Percentiles rank a stretch among this genome's conserved stretches.
Conservation (phyloP, 2,113 vertebrate genomes). For the Gnathonemus longibarbis region DNA sequence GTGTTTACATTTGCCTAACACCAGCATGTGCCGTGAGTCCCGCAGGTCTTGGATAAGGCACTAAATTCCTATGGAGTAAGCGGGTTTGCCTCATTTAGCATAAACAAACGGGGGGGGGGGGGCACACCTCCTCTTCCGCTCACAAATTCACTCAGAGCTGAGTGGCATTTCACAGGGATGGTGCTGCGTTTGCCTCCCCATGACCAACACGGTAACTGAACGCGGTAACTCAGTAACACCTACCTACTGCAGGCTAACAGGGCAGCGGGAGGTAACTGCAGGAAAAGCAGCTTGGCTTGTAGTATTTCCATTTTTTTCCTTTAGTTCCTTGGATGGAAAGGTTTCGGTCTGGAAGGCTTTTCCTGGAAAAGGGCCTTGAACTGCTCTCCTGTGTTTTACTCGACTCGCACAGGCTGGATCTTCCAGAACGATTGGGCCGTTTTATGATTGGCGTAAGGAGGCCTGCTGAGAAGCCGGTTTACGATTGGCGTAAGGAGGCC, state of each 20-base stretch:
- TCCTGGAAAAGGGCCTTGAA: not conserved
- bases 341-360: not conserved
- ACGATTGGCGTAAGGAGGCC: too few species aligned
- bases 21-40: conserved; percentile 6
- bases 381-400: not conserved
- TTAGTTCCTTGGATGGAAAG: not conserved
- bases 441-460: not conserved
- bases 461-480: too few species aligned
- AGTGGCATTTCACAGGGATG: not conserved
- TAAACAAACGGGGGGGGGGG: not conserved
- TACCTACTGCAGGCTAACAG: not conserved
- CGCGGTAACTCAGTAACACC: not conserved
- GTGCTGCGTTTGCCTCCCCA: not conserved
- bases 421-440: not conserved
- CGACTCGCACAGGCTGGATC: not conserved
- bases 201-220: conserved; percentile 5
- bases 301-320: not conserved
- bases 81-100: not conserved
- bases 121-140: not conserved
- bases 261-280: too few species aligned
- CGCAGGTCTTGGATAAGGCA: not conserved
- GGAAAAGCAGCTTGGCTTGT: not conserved
- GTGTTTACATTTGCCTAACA: too few species aligned
- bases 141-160: not conserved
- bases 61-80: not conserved